phyloP scores from a whole-genome alignment of 2,797 vertebrate genomes.

The Eulemur coronatus region DNA sequence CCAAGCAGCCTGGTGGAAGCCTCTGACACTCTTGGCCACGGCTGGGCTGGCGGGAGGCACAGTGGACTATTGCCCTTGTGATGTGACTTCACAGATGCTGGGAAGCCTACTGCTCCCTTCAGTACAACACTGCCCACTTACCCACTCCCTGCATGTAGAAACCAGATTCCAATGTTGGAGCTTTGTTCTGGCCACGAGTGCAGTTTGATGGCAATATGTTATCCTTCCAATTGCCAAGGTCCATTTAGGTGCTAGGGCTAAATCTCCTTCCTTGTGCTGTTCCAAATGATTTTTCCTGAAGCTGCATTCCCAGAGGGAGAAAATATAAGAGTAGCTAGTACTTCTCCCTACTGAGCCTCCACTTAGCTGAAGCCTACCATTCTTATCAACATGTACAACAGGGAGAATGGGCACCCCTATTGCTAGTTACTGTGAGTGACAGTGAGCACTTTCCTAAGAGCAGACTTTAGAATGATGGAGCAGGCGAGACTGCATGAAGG shows the following conservation, averaged over 20 bases:
- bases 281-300: neutral
- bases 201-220: neutral
- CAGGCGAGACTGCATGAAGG: neutral
- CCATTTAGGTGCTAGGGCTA: neutral
- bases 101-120: neutral
- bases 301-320: neutral
- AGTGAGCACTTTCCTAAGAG: neutral
- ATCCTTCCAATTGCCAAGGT: neutral
- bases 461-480: neutral
- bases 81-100: neutral
- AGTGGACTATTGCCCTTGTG: neutral
- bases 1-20: neutral
- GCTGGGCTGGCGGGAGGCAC: neutral
- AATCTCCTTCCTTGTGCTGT: neutral
- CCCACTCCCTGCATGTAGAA: neutral
- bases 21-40: neutral
- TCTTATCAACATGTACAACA: neutral
- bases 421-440: neutral
- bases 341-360: neutral
- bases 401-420: neutral
- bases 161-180: neutral
- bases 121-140: neutral
- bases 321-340: neutral
- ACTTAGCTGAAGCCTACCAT: neutral
- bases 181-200: neutral